Evolutionary conservation across 2,797 vertebrate genomes (phyloP).

Genomic region (Parauchenoglanis punctatus): DNA sequence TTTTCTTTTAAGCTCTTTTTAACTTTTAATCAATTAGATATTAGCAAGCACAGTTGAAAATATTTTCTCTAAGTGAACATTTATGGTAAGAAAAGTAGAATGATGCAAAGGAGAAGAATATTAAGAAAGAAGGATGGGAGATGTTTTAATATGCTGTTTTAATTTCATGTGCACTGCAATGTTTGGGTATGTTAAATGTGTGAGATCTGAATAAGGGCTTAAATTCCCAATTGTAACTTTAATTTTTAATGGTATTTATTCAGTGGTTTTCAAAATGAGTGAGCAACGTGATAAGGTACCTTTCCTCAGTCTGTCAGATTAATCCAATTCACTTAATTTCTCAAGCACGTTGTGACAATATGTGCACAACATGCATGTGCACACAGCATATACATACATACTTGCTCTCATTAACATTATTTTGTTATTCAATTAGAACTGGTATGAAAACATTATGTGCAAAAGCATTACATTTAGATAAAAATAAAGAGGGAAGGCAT

Average conservation of each 20-base stretch:
- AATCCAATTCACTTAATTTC: conserved; percentile 12
- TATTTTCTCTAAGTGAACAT: neutral
- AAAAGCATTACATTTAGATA: conserved; percentile 41
- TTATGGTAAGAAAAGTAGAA: neutral
- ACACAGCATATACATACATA: conserved; percentile 6
- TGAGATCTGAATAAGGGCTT: conserved; percentile 18
- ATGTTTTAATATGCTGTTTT: neutral
- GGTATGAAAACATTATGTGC: conserved; percentile 41
- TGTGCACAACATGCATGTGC: neutral
- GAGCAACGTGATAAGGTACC: neutral
- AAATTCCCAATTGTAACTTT: conserved; percentile 9
- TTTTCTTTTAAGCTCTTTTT: conserved; percentile 57
- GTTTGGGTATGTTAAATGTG: conserved; percentile 14
- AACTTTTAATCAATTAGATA: conserved; percentile 67
- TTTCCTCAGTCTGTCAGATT: neutral
- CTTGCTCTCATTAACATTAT: conserved; percentile 5
- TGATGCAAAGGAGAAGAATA: neutral
- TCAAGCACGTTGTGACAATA: neutral
- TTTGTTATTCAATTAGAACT: conserved; percentile 28
- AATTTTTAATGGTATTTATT: neutral
- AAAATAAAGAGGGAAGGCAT: conserved; percentile 13
- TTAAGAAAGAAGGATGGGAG: neutral
- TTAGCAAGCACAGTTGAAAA: neutral
- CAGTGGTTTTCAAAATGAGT: conserved; percentile 65
- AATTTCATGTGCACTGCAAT: conserved; percentile 30